Base-by-base conservation (phyloP, 2,888 invertebrate genomes). In the Nomada fabriciana region DNA sequence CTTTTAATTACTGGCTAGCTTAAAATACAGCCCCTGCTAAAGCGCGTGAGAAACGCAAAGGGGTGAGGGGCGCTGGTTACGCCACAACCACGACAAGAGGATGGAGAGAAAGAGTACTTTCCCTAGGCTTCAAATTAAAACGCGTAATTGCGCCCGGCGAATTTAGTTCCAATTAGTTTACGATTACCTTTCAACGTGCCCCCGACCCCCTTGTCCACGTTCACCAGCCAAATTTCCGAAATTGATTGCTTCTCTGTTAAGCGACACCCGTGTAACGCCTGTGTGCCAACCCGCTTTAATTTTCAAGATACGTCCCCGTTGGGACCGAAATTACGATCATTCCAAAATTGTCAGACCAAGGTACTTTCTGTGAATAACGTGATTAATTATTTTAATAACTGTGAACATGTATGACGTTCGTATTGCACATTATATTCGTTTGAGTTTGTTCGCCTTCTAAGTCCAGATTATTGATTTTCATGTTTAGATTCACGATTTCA, bases 161-260 rank as follows among this genome's bases (percentile, higher is more conserved):
- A 91, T 92, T 92, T 90, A 90, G 88, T 90, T 91, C 89, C 90
- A 91, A 91, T 92, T 92, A 91, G 89, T 89, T 90, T 84, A 84
- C 85, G 88, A 91, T 90, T 91, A 89, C 86, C 88, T 83, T 88
- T 88, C 86, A 83, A 85, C 83, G 79, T 71, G 79, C 20, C 76
- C 36, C 81, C 61, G 57, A 1, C 15, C 5, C 72, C 47, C 53
- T 55, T 52, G 50, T n/a, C 25, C 65, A 67, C 50, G 74, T 71
- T 80, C 29, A n/a, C 29, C 15, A 63, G 20, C 61, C 65, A 67
- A 88, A 86, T 86, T 85, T 61, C 53, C 76, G 42, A 88, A 88
- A 88, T 88, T 83, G 83, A 85, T 87, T 85, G 74, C 52, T 25
- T 15, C 5, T 52, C 59, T 15, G 72, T 57, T 18, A n/a, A 60